Conservation (phyloP, 2,888 invertebrate species). For the Protodeltote pygarga region DNA sequence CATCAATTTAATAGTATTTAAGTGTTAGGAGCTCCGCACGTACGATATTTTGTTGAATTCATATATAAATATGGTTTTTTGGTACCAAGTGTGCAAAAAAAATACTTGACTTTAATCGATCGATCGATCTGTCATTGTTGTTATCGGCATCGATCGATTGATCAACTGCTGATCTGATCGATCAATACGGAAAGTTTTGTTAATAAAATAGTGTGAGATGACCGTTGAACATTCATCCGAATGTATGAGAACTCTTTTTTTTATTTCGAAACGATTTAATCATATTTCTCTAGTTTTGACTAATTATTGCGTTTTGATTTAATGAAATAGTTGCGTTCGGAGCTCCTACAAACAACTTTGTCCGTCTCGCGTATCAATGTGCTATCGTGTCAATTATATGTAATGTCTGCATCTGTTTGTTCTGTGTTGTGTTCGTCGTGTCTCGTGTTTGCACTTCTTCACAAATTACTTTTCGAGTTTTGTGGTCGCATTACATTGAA, state of each 20-base stretch:
- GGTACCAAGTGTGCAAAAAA: not conserved
- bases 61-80: not conserved
- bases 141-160: too few species aligned
- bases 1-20: slow-evolving; percentile 48
- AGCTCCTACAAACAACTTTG: slow-evolving; percentile 29
- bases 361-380: slow-evolving; percentile 68
- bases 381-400: slow-evolving; percentile 79
- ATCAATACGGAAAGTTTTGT: too few species aligned
- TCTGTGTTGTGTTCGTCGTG: slow-evolving; percentile 46
- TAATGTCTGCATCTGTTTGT: slow-evolving; percentile 53
- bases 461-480: slow-evolving; percentile 14
- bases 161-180: too few species aligned
- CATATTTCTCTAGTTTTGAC: too few species aligned
- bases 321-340: too few species aligned
- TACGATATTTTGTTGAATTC: not conserved
- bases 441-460: slow-evolving; percentile 59
- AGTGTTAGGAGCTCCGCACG: slow-evolving; percentile 44
- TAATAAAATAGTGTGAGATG: too few species aligned
- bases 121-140: too few species aligned
- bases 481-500: slow-evolving; percentile 13
- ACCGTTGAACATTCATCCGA: too few species aligned
- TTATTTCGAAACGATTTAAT: too few species aligned
- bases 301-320: too few species aligned
- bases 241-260: too few species aligned
- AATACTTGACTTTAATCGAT: too few species aligned